Evolutionary conservation across 2,797 vertebrate genomes (phyloP), one percentile per base, ranked within the genome.

Genomic region (Thalassophryne amazonica): DNA sequence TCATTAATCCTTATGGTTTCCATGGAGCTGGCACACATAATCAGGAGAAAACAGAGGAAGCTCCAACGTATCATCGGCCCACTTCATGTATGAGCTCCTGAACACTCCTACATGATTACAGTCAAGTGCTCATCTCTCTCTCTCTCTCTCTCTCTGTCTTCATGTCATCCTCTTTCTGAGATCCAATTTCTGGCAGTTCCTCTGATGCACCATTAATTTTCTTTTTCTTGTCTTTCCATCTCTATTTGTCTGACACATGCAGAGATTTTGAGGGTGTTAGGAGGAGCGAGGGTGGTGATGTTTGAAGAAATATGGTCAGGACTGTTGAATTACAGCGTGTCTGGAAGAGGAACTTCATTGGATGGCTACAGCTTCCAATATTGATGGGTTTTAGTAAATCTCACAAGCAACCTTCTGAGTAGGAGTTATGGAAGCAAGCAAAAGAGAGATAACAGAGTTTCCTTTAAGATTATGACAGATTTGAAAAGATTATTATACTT

Each of bases 281-380:
- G 61, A 28, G 38, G 45, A 58, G 60, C 57, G 23, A 45, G 10
- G 60, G 74, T 33, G 17, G 24, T 12, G 3, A 58, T 25, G 19
- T 23, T 33, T 23, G 28, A 63, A 72, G 65, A 84, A 50, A 73
- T 72, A 74, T 65, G 42, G 53, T 72, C 36, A 37, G 19, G 14
- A 52, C 47, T 37, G 30, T 56, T 53, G 41, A 67, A 59, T 76
- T 72, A 68, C 38, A 52, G 22, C 14, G 12, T 35, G 53, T 24
- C 36, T 42, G 53, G 34, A 61, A 28, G 42, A 70, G 32, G 45
- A 68, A 60, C 73, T 69, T 62, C 41, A 50, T 33, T 46, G 14
- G 10, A 9, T 66, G 66, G 66, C 59, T 33, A 9, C 50, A 24
- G 65, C 51, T 41, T 32, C 64, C 41, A 49, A 33, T 68, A 71